These are phyloP conservation scores for Bathynomus jamesi DNA, from an alignment of 1,140 invertebrate species.

Conservation along the genomic window DNA sequence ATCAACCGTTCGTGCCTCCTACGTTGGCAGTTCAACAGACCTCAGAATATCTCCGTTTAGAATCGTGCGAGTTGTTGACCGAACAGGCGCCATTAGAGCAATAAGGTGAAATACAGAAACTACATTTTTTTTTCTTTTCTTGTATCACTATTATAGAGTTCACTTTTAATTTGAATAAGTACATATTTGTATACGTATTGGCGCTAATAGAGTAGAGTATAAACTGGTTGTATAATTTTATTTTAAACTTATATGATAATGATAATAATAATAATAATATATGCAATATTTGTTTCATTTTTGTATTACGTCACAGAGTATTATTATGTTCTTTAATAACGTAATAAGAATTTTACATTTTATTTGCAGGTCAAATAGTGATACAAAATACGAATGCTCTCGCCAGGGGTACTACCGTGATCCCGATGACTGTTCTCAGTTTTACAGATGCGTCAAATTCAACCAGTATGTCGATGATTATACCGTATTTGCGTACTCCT, in stretches of 20 bases:
- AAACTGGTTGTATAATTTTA: neutral
- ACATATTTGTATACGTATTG: too few relatives aligned
- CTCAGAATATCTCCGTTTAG: slow-evolving; percentile 56
- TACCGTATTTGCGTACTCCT: slow-evolving; percentile 73
- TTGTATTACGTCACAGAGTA: too few relatives aligned
- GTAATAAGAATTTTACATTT: too few relatives aligned
- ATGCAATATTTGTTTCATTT: too few relatives aligned
- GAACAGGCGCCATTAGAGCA: slow-evolving; percentile 59
- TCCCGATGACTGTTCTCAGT: slow-evolving; percentile 66
- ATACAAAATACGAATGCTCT: slow-evolving; percentile 64
- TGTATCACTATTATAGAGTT: too few relatives aligned
- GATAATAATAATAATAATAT: too few relatives aligned
- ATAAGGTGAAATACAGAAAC: slow-evolving; percentile 40
- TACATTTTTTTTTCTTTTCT: neutral
- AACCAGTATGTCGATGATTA: slow-evolving; percentile 63
- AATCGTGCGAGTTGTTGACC: slow-evolving; percentile 62
- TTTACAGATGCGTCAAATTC: slow-evolving; percentile 75
- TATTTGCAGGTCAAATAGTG: slow-evolving; percentile 42
- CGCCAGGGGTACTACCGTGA: slow-evolving; percentile 71
- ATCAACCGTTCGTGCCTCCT: slow-evolving; percentile 9
- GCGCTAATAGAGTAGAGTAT: too few relatives aligned
- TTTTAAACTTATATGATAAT: neutral
- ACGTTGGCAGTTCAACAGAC: slow-evolving; percentile 10
- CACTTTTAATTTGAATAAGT: too few relatives aligned
- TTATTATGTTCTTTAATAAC: too few relatives aligned